These are phyloP conservation scores for Branchinecta lindahli DNA, from an alignment of 1,140 invertebrate genomes.

Conservation along the genomic window DNA sequence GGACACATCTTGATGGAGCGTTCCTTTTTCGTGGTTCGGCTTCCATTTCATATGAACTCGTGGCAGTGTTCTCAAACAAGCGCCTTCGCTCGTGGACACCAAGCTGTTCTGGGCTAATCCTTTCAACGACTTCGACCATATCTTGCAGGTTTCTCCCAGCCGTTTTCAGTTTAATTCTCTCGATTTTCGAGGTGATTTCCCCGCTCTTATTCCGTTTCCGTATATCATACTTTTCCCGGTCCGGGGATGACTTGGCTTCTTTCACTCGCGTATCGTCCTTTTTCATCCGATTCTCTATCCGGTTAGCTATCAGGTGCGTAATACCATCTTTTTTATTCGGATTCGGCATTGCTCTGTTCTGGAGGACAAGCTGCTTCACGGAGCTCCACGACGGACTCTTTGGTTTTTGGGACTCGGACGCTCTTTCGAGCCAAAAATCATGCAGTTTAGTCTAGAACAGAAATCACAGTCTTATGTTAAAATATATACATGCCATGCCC, in stretches of 20 bases:
- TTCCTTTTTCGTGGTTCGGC: too few relatives aligned
- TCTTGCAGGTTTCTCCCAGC: neutral
- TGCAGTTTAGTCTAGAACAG: neutral
- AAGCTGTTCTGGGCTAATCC: too few relatives aligned
- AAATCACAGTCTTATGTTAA: neutral
- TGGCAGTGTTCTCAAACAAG: too few relatives aligned
- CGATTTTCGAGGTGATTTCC: neutral
- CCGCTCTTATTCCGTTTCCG: neutral
- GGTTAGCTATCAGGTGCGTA: neutral
- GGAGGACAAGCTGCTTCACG: neutral
- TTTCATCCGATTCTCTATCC: neutral
- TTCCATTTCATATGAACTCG: too few relatives aligned
- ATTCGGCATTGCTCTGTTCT: neutral
- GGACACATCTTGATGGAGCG: too few relatives aligned
- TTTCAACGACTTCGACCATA: too few relatives aligned
- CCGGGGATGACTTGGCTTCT: neutral
- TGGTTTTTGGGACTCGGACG: neutral
- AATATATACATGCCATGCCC: too few relatives aligned
- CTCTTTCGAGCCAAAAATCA: conserved; percentile 7
- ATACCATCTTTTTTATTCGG: neutral
- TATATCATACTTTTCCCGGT: neutral
- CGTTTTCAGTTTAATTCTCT: neutral
- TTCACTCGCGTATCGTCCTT: too few relatives aligned
- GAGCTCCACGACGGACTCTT: neutral
- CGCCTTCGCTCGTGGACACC: too few relatives aligned